Evolutionary conservation across 1,140 invertebrate species (phyloP).

Genomic region (Zaprionus nigranus): DNA sequence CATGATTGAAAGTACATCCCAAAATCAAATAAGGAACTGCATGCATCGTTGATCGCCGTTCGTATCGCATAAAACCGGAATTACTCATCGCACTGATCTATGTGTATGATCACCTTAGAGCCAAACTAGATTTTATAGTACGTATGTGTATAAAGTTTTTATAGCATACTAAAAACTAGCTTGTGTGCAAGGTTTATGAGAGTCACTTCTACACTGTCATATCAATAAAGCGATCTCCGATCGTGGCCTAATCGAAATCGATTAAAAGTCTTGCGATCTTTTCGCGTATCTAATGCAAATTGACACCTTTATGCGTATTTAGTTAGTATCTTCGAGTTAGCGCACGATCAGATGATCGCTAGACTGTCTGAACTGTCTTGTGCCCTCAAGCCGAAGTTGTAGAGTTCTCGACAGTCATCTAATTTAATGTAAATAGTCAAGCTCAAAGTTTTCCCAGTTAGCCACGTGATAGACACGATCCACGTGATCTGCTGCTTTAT

Average conservation of each 20-base stretch:
- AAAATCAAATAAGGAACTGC: conserved; percentile 45
- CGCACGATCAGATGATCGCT: conserved; percentile 14
- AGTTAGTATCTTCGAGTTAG: conserved; percentile 21
- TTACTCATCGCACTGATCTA: conserved; percentile 34
- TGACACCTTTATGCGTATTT: conserved; percentile 24
- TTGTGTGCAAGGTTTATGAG: background rate
- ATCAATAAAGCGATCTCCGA: conserved; percentile 2
- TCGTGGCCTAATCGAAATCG: background rate
- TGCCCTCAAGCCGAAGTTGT: background rate
- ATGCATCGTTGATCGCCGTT: conserved; percentile 7
- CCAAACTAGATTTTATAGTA: conserved; percentile 36
- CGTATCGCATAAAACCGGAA: conserved; percentile 29
- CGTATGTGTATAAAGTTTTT: conserved; percentile 3
- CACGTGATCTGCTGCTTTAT: conserved; percentile 23
- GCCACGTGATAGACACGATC: background rate
- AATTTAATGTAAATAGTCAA: conserved; percentile 31
- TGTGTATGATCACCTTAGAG: conserved; percentile 15
- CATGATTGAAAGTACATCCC: conserved; percentile 4
- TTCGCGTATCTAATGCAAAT: conserved; percentile 29
- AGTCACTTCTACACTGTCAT: background rate
- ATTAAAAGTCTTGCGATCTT: conserved; percentile 6
- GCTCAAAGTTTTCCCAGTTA: conserved; percentile 24
- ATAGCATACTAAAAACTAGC: background rate
- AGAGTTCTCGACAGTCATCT: conserved; percentile 21
- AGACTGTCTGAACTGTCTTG: background rate